Evolutionary conservation across 2,113 vertebrate genomes (phyloP), one percentile per base, ranked within the genome.

Genomic region (Odocoileus virginianus): DNA sequence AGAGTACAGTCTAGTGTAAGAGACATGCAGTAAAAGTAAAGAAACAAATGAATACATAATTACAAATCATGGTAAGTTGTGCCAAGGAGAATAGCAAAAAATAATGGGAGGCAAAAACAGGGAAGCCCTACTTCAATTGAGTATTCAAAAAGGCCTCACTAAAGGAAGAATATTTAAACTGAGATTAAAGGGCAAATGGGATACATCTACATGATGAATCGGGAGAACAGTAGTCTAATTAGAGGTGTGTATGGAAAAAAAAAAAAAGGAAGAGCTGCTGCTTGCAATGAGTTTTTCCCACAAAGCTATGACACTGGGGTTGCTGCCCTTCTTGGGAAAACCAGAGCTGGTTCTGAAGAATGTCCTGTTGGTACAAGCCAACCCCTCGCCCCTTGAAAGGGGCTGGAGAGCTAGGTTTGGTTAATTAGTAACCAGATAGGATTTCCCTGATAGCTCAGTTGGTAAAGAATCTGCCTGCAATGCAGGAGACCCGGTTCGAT

Each of bases 351-450:
- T 43, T 91, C 52, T 76, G 76, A 91, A 47, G 27, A 52, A 55
- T 3, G 12, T 83, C 25, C 76, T 95, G 28, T 67, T 87, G 76
- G 74, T 33, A 21, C 6, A 52, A 47, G n/a, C 7, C 79, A 61
- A 21, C 61, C 23, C 3, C 52, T 25, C 61, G 60, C 57, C 94
- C 97, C 92, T 71, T 57, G 45, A 94, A 89, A 96, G 33, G 74
- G 21, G 57, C 60, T 11, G 45, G 87, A 90, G 52, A 95, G 85
- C 10, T 58, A 76, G 50, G 78, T 97, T 93, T 96, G 79, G 40
- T 55, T 97, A 86, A 82, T 64, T 61, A 88, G 91, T 93, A 28
- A 50, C 25, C 57, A 58, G 57, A 58, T 27, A 71, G 64, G 64
- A 71, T 71, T 71, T 71, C 19, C 19, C 64, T 36, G 64, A 36